Base-by-base conservation (phyloP, 2,113 vertebrate species). In the Casuarius casuarius region DNA sequence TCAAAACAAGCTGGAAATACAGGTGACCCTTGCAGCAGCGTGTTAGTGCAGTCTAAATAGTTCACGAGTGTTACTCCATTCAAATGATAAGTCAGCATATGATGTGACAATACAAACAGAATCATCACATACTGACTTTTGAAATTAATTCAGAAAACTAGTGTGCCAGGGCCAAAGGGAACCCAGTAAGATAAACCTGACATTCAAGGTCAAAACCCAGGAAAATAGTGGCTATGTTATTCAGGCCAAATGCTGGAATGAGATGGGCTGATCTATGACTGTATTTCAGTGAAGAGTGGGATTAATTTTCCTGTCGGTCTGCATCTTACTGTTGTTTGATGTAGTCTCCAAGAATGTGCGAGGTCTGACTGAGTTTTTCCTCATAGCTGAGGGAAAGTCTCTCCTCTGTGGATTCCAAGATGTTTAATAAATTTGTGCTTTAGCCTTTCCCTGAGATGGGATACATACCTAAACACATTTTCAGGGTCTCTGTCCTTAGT, bases 51-150 rank as follows among this genome's bases (percentile, higher is more conserved):
- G 79, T 93, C 66, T 52, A 56, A 93, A 77, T 84, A 94, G 48
- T 83, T 88, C 84, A 91, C 42, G 33, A 28, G 2, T 4, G 2
- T 93, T 94, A 80, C 67, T 56, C 52, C 28, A n/a, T 20, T 86
- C 44, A 78, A 74, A 58, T 72, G 78, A 65, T 84, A 79, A 95
- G 85, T 92, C 67, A 94, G 46, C 8, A 21, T 75, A n/a, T 54
- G 49, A 85, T 77, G 44, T 89, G 95, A 94, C 96, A 97, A 84
- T 78, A 93, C 92, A 96, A 97, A 97, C 40, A 92, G 72, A 96
- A 85, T 94, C 90, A 94, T 91, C 4, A 1, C 20, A 4, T 73
- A 90, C 54, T 94, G 85, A 79, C 62, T 96, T 94, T 98, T 95
- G 97, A 97, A 89, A 90, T 75, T 61, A 78, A 84, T 70, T 68